Evolutionary conservation across 2,797 vertebrate genomes (phyloP).

Genomic region (Lacerta bilineata): DNA sequence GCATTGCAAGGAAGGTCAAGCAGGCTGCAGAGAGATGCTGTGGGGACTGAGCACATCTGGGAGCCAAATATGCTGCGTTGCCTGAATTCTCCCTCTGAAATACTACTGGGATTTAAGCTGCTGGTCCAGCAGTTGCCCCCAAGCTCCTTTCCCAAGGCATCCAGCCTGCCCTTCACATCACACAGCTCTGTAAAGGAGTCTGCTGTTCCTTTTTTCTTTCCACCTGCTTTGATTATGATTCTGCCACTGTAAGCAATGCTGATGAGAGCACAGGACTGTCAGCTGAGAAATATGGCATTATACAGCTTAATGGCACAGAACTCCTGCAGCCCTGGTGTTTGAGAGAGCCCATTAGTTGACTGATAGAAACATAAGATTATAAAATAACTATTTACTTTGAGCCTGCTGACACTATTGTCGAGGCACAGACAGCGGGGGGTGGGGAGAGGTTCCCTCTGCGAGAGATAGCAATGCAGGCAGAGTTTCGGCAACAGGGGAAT

Average conservation of each 20-base stretch:
- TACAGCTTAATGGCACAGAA: constrained; percentile 56
- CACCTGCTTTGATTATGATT: constrained; percentile 27
- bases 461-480: neutral
- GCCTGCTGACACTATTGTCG: constrained; percentile 14
- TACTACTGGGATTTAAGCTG: neutral
- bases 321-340: constrained; percentile 39
- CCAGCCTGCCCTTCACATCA: constrained; percentile 3
- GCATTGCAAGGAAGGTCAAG: neutral
- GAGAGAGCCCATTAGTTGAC: constrained; percentile 50
- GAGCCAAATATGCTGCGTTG: neutral
- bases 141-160: neutral
- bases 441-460: neutral
- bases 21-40: neutral
- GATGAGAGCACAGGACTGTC: constrained; percentile 42
- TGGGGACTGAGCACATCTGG: neutral
- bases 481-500: neutral
- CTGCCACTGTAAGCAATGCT: constrained; percentile 40
- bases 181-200: neutral
- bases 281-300: constrained; percentile 54
- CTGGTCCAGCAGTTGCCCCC: neutral
- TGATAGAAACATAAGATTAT: constrained; percentile 55
- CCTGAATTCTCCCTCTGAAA: neutral
- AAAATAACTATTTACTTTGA: constrained; percentile 53
- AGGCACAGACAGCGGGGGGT: neutral
- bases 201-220: neutral